phyloP scores from a whole-genome alignment of 1,140 invertebrate species.

The Anoplolepis gracilipes region DNA sequence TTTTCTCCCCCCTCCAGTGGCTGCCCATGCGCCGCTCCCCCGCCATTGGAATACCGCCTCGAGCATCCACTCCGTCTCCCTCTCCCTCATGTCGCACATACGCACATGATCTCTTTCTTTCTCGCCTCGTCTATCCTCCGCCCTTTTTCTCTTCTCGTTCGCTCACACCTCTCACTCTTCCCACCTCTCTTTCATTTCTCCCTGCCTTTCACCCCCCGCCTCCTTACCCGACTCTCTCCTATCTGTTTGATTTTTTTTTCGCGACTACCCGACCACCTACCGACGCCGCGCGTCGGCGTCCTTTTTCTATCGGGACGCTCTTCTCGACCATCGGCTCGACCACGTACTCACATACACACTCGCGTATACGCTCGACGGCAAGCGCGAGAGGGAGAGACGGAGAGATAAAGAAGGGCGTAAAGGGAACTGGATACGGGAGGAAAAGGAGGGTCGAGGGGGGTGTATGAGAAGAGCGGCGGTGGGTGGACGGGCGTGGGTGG shows the following conservation, averaged over 20 bases:
- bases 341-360: constrained; percentile 65
- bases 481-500: neutral
- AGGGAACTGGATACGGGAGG: constrained; percentile 42
- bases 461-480: constrained; percentile 30
- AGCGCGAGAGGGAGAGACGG: constrained; percentile 24
- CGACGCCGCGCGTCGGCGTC: constrained; percentile 76
- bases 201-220: constrained; percentile 70
- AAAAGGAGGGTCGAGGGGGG: constrained; percentile 37
- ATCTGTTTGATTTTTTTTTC: constrained; percentile 73
- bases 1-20: constrained; percentile 63
- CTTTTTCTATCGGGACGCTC: constrained; percentile 79
- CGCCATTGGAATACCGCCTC: constrained; percentile 47
- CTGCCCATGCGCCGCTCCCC: constrained; percentile 54
- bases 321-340: constrained; percentile 76
- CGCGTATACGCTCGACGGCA: constrained; percentile 1
- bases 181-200: constrained; percentile 72
- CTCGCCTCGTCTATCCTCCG: constrained; percentile 40
- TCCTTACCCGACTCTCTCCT: constrained; percentile 65
- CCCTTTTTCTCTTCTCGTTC: constrained; percentile 44
- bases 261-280: constrained; percentile 69
- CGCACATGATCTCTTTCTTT: constrained; percentile 59
- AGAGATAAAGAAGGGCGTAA: constrained; percentile 57
- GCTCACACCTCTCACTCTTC: constrained; percentile 49
- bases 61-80: constrained; percentile 58
- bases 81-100: constrained; percentile 55